A percentile compares a stretch with the other conserved stretches of the same genome.
These are phyloP conservation scores for Liposcelis brunnea DNA, from an alignment of 2,888 invertebrate species.

Conservation along the genomic window DNA sequence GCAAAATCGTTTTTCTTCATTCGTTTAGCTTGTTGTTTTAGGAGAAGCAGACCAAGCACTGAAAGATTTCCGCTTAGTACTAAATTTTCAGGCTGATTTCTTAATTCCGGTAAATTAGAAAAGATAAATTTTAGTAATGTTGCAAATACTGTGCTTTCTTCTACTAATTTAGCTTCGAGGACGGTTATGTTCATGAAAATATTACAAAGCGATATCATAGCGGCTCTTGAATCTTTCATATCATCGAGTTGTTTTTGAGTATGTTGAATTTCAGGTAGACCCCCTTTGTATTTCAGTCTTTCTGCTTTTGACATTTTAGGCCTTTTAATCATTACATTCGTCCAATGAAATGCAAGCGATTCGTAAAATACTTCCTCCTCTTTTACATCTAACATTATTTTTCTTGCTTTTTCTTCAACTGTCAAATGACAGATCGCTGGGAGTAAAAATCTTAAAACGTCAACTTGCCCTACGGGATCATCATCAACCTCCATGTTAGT, in stretches of 20 bases:
- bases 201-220: conserved; percentile 78
- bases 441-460: conserved; percentile 63
- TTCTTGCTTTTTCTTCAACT: conserved; percentile 74
- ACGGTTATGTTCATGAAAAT: conserved; percentile 86
- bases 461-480: conserved; percentile 41
- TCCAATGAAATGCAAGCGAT: conserved; percentile 68
- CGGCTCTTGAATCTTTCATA: conserved; percentile 67
- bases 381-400: conserved; percentile 56
- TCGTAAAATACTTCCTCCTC: conserved; percentile 68
- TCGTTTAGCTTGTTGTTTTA: conserved; percentile 67
- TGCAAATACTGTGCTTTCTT: conserved; percentile 57
- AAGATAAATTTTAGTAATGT: conserved; percentile 71
- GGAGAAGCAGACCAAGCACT: conserved; percentile 59
- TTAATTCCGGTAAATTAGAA: conserved; percentile 66
- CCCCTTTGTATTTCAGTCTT: conserved; percentile 51
- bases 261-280: conserved; percentile 54
- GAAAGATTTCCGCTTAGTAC: conserved; percentile 73
- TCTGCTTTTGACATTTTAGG: conserved; percentile 68
- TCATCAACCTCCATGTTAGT: conserved; percentile 26
- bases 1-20: conserved; percentile 78
- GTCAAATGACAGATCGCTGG: conserved; percentile 83
- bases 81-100: conserved; percentile 65
- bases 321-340: conserved; percentile 68
- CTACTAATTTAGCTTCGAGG: conserved; percentile 66
- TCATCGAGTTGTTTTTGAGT: conserved; percentile 57